These are phyloP conservation scores for Drosophila pachea DNA, from an alignment of 1,140 invertebrate genomes.

Conservation along the genomic window DNA sequence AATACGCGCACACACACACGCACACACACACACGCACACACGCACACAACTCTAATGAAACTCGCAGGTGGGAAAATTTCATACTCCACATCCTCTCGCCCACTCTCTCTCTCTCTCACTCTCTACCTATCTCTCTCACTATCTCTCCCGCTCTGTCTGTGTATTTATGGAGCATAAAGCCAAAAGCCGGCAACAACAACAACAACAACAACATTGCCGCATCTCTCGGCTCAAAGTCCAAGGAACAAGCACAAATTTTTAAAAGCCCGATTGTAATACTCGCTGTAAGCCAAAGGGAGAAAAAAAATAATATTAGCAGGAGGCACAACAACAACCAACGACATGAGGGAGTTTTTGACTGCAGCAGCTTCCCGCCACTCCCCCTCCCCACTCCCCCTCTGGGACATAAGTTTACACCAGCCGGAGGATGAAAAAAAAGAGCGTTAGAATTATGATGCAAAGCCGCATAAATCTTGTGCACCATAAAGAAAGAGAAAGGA, in stretches of 20 bases:
- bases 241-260: slow-evolving; percentile 24
- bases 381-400: slow-evolving; percentile 1
- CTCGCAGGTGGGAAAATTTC: neutral
- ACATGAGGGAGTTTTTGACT: slow-evolving; percentile 13
- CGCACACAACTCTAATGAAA: slow-evolving; percentile 4
- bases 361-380: neutral
- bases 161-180: slow-evolving; percentile 36
- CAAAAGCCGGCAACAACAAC: slow-evolving; percentile 24
- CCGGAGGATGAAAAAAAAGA: slow-evolving; percentile 16
- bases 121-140: neutral
- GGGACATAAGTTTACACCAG: slow-evolving; percentile 54
- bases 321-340: slow-evolving; percentile 15
- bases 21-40: slow-evolving; percentile 5
- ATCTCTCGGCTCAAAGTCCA: neutral
- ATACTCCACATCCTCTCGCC: neutral
- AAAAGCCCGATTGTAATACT: slow-evolving; percentile 31
- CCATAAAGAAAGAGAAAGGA: slow-evolving; percentile 61
- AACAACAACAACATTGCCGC: slow-evolving; percentile 20
- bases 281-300: slow-evolving; percentile 24
- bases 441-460: slow-evolving; percentile 69
- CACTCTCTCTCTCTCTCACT: neutral
- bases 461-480: slow-evolving; percentile 71
- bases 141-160: neutral
- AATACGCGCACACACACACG: neutral
- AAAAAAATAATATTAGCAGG: slow-evolving; percentile 4